Base-by-base conservation (phyloP, 2,888 invertebrate genomes). In the Synergus japonicus region DNA sequence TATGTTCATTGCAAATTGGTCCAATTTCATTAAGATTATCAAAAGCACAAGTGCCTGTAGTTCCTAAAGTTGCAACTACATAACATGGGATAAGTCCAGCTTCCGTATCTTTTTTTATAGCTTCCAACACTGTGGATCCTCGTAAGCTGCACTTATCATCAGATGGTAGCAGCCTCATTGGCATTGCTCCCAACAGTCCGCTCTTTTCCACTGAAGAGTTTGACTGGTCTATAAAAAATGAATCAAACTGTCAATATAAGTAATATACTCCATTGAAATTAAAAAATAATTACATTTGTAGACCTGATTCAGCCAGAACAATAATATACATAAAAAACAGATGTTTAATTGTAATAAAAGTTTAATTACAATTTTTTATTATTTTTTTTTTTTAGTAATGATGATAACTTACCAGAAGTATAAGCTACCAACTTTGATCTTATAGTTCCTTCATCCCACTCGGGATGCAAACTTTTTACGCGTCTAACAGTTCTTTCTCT, bases 191-290 rank as follows among this genome's bases (percentile, higher is more conserved):
- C 76, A 98, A 91, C 49, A 97, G 93, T 4, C 97, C 97, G 0
- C 97, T 95, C 89, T 97, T 97, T 91, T 98, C 98, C 4, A 98
- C 96, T 0, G 97, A 97, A 7, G 97, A 97, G 90, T 98, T 98
- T 46, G 97, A 96, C 93, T 98, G 96, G 88, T 96, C 96, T 84
- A 81, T 10, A 29, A 76, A 73, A 29, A 58, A 49, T 9, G 7
- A 46, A 43, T 43, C 37, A 0, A n/a, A n/a, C 9, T 41, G 67
- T 43, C n/a, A 44, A 41, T 29, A 22, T 22, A 22, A 22, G 22
- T 22, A 22, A 67, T 43, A n/a, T 67, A 29, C 2, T 22, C 41
- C 1, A 22, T 15, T 44, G 0, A 10, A 46, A n/a, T 9, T 46
- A n/a, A 29, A 29, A 29, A 29, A 29, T 29, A 29, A 29, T 29